Base-by-base conservation (phyloP, 2,888 invertebrate genomes). In the Petrolisthes manimaculis region DNA sequence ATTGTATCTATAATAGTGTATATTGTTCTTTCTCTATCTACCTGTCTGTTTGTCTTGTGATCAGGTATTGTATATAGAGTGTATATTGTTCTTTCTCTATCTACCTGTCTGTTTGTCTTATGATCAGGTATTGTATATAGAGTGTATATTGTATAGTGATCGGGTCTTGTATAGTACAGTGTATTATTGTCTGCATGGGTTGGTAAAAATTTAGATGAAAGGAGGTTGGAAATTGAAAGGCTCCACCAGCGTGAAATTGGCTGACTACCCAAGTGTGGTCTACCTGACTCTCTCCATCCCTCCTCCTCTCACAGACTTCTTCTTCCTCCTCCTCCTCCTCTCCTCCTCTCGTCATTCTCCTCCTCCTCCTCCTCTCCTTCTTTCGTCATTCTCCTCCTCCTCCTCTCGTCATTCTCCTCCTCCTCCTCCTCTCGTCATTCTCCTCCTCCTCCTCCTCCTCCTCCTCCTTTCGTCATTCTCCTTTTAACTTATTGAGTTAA, bases 201-300 rank as follows among this genome's bases (percentile, higher is more conserved):
- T 21, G 54, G 77, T n/a, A 77, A 55, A 56, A 77, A 37, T 61
- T 56, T 24, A 56, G 55, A 75, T 24, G 51, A 77, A 84, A 84
- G 24, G 61, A 56, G 61, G 77, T 37, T 18, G 84, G 56, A 77
- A 74, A 77, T 77, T 75, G 77, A 77, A 61, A 77, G 51, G 8
- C 75, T 37, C 55, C 8, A 56, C 54, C 37, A 37, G 56, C 84
- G 84, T 84, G 77, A 84, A 84, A 84, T 84, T 84, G 84, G 84
- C 37, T 75, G 77, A 55, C 56, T 74, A 56, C 8, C 77, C 74
- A 24, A 77, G 61, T 75, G 77, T 71, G 84, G 75, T 55, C 51
- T 24, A 8, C 80, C 61, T n/a, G 18, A 54, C 37, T 54, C 56
- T 18, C 18, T 37, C 14, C 12, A 4, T 21, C 55, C 21, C 79